Evolutionary conservation across 2,113 vertebrate species (phyloP).

Genomic region (Artemisiospiza belli): DNA sequence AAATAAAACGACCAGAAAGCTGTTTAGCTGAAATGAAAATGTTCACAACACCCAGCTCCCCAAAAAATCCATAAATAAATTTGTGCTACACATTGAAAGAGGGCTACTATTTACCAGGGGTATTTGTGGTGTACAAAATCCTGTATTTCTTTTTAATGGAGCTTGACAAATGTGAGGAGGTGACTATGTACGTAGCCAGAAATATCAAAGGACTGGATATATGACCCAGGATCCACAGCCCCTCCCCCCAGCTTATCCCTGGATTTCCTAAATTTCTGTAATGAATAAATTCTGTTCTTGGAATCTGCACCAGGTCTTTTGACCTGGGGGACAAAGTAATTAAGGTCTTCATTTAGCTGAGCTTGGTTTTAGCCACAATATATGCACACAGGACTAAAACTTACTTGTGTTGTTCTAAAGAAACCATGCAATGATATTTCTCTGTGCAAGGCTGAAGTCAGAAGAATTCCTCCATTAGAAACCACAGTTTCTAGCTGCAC

Average conservation of each 20-base stretch:
- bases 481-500: constrained; percentile 16
- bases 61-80: not conserved
- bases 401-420: not conserved
- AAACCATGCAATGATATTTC: not conserved
- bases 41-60: not conserved
- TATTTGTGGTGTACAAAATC: not conserved
- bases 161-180: not conserved
- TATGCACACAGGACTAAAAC: not conserved
- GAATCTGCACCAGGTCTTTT: not conserved
- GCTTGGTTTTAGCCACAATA: not conserved
- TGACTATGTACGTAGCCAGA: not conserved
- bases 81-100: not conserved
- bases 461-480: constrained; percentile 39
- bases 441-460: not conserved
- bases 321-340: not conserved
- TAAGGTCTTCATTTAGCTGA: not conserved
- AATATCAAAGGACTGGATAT: not conserved
- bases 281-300: not conserved
- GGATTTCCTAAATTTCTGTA: not conserved
- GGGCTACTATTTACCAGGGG: not conserved
- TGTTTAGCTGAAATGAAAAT: not conserved
- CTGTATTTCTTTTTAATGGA: not conserved
- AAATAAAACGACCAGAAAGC: not conserved
- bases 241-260: not conserved
- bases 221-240: not conserved